phyloP scores from a whole-genome alignment of 1,140 invertebrate species.

The Oryzaephilus surinamensis region DNA sequence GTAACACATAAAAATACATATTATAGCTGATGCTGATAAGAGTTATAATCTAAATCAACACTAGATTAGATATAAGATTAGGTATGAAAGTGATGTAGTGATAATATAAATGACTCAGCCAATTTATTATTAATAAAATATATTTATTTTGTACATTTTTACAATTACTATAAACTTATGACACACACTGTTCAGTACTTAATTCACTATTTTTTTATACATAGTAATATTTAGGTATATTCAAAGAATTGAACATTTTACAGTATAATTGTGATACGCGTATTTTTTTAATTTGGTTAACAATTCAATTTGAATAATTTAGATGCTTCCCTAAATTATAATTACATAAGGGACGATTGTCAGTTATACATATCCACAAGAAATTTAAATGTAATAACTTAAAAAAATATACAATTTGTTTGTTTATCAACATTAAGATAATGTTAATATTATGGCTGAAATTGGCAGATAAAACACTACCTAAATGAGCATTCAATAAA shows the following conservation, averaged over 20 bases:
- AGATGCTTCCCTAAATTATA: slow-evolving; percentile 7
- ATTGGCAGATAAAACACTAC: slow-evolving; percentile 22
- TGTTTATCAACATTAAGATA: no score
- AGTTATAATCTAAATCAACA: no score
- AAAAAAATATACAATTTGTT: slow-evolving; percentile 9
- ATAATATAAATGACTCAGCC: no score
- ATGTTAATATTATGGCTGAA: slow-evolving; percentile 32
- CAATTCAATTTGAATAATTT: slow-evolving; percentile 16
- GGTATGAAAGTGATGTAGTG: no score
- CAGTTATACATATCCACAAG: slow-evolving; percentile 12
- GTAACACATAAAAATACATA: no score
- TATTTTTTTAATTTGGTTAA: slow-evolving; percentile 16
- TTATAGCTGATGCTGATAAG: no score
- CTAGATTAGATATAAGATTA: no score
- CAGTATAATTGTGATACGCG: slow-evolving; percentile 11
- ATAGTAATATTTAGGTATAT: no score
- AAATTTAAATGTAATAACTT: slow-evolving; percentile 16
- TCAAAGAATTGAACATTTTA: no score
- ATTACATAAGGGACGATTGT: slow-evolving; percentile 5
- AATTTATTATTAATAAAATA: no score
- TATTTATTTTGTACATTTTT: slow-evolving; percentile 13
- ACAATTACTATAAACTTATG: no score
- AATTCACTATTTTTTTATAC: no score
- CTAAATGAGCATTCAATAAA: slow-evolving; percentile 13
- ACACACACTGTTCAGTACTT: slow-evolving; percentile 11